Conservation (phyloP, 2,113 vertebrate genomes). For the Edolisoma coerulescens region DNA sequence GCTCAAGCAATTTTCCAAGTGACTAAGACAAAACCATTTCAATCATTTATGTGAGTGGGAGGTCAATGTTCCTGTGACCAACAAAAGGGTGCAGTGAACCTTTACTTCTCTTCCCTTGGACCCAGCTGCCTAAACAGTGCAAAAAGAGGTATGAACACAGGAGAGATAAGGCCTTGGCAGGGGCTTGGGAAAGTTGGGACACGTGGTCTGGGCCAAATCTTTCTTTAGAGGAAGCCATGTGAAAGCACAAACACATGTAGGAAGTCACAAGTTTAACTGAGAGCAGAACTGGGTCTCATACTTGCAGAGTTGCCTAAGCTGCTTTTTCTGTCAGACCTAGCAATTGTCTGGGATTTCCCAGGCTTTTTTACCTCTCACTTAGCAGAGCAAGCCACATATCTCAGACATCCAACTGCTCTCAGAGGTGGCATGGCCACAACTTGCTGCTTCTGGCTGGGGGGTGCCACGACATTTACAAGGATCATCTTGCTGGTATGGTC, state of each 20-base stretch:
- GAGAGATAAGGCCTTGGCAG: not conserved
- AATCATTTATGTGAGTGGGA: not conserved
- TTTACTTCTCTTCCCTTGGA: conserved; percentile 3
- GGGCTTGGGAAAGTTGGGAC: not conserved
- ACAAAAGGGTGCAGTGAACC: not conserved
- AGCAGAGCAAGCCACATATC: not conserved
- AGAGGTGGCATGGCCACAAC: not conserved
- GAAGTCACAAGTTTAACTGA: not conserved
- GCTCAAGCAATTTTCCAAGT: not conserved
- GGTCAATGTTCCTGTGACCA: not conserved
- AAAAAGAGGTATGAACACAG: not conserved
- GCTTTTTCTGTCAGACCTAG: not conserved
- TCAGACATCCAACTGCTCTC: not conserved
- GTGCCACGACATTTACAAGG: not conserved
- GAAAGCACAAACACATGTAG: conserved; percentile 8
- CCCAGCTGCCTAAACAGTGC: not conserved
- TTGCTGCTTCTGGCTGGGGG: not conserved
- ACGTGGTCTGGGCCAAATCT: not conserved
- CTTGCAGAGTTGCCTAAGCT: not conserved
- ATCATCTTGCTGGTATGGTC: not conserved
- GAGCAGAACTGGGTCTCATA: not conserved
- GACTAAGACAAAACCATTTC: not conserved
- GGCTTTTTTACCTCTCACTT: not conserved
- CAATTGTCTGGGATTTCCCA: not conserved
- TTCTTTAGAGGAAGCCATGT: conserved; percentile 12